Conservation (phyloP, 2,888 invertebrate genomes). For the Ornithoptera priamus region DNA sequence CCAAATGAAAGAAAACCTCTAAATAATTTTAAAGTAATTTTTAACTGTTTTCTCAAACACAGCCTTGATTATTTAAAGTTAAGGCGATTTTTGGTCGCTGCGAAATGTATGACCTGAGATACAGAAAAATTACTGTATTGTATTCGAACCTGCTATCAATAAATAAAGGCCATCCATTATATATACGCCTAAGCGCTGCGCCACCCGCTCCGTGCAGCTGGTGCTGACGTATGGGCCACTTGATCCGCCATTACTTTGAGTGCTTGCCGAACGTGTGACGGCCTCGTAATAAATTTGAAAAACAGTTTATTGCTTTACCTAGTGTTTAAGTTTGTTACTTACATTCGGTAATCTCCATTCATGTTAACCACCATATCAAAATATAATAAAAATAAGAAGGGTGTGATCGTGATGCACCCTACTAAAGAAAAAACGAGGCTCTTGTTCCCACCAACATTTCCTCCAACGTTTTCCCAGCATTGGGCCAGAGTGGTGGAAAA, state of each 20-base stretch:
- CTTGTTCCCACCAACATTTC: too few relatives aligned
- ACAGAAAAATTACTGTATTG: background rate
- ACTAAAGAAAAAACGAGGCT: too few relatives aligned
- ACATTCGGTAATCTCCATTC: background rate
- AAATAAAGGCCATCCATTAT: constrained; percentile 20
- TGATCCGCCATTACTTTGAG: constrained; percentile 25
- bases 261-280: constrained; percentile 20
- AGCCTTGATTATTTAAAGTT: background rate
- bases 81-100: background rate
- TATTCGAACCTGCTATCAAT: constrained; percentile 9
- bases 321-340: constrained; percentile 11
- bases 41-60: too few relatives aligned
- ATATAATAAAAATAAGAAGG: too few relatives aligned
- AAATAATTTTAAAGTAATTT: too few relatives aligned
- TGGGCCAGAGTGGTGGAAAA: too few relatives aligned
- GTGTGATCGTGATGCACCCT: too few relatives aligned
- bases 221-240: constrained; percentile 26
- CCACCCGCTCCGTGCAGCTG: constrained; percentile 8
- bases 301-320: constrained; percentile 7
- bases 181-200: constrained; percentile 11
- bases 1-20: too few relatives aligned
- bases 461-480: too few relatives aligned
- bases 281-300: constrained; percentile 20
- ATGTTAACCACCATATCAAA: background rate
- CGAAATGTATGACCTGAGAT: background rate